A percentile compares a stretch with the other conserved stretches of the same genome.
phyloP scores from a whole-genome alignment of 2,888 invertebrate genomes.

The Zhengitettix transpicula region DNA sequence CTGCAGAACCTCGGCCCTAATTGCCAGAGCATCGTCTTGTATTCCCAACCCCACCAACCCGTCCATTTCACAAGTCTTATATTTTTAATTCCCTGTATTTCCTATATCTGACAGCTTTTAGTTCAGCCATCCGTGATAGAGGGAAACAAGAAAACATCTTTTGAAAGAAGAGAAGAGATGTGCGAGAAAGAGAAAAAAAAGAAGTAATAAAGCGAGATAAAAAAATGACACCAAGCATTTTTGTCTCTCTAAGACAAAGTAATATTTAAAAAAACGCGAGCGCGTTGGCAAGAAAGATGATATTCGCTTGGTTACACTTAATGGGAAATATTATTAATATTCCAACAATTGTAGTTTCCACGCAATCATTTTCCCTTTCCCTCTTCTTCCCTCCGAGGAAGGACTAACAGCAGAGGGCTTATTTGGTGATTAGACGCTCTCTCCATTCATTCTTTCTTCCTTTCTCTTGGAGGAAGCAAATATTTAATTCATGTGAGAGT shows the following conservation, averaged over 20 bases:
- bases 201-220: not conserved
- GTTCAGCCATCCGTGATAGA: constrained; percentile 4
- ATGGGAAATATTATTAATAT: not conserved
- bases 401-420: not conserved
- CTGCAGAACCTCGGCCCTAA: not conserved
- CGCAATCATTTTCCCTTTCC: not conserved
- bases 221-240: not conserved
- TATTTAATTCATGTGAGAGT: not conserved
- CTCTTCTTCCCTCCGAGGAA: not conserved
- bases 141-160: not conserved
- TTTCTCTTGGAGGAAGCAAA: not conserved
- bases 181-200: not conserved
- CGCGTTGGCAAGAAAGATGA: not conserved
- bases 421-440: not conserved
- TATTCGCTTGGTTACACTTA: not conserved
- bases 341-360: not conserved
- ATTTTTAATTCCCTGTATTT: constrained; percentile 7
- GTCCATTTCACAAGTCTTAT: not conserved
- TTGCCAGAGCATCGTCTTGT: not conserved
- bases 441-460: not conserved
- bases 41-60: not conserved
- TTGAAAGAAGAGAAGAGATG: not conserved
- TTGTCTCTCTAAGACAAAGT: not conserved
- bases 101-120: constrained; percentile 4
- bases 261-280: not conserved